Base-by-base conservation (phyloP, 2,797 vertebrate species). In the Enteromius fasciolatus region DNA sequence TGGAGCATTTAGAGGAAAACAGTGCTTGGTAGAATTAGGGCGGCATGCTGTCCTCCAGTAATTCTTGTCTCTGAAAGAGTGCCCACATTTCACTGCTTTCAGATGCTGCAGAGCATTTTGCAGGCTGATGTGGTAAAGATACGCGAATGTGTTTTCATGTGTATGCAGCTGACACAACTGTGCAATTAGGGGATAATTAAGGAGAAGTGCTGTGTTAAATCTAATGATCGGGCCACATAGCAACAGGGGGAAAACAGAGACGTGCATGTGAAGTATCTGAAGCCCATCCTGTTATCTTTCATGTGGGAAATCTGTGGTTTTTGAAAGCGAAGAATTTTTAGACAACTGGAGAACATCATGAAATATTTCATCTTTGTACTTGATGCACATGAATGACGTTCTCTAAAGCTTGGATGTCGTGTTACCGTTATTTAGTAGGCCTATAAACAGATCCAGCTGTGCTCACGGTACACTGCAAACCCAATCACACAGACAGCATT, bases 41-140 rank as follows among this genome's bases (percentile, higher is more conserved):
- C 64, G 48, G 70, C 78, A 81, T 81, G 57, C 44, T 66, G 33
- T 64, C 44, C 50, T 72, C 50, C 66, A 81, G 85, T 73, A 82
- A 66, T 52, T 50, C 59, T 74, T 4, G 41, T 48, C 64, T 80
- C 75, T 39, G 59, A 83, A 84, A 67, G 61, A 85, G 52, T 77
- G 50, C 76, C 59, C 48, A 66, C 25, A 80, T 82, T 86, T 86
- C 83, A 86, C 72, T 78, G 61, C 46, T 87, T 87, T 78, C 83
- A 87, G 80, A 88, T 85, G 77, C 80, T 68, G 57, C 72, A 46
- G 48, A 46, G 54, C 33, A 67, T 64, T 76, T 66, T 63, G 31
- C 48, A 23, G 70, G 50, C 17, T 20, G 59, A 54, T 75, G 44
- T 80, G 67, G 76, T 80, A 78, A 59, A 54, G 73, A 41, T 73